phyloP scores from a whole-genome alignment of 2,888 invertebrate genomes.

The Drosophila kanekoi region DNA sequence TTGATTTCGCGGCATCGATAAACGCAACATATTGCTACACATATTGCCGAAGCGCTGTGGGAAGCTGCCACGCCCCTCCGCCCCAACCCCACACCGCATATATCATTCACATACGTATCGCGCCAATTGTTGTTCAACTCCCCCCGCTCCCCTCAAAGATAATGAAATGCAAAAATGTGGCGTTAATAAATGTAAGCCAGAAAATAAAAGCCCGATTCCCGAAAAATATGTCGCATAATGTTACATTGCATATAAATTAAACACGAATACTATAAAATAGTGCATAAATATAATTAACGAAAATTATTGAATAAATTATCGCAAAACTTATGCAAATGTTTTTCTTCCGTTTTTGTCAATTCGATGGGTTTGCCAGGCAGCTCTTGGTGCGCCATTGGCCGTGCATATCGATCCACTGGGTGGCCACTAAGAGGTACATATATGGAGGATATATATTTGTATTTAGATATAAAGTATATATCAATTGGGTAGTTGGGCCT shows the following conservation, averaged over 20 bases:
- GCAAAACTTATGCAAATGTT: conserved; percentile 43
- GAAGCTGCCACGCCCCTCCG: conserved; percentile 16
- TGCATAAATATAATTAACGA: conserved; percentile 77
- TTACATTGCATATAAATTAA: conserved; percentile 72
- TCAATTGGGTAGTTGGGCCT: not conserved
- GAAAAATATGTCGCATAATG: conserved; percentile 68
- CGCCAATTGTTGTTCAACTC: conserved; percentile 34
- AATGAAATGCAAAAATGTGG: conserved; percentile 13
- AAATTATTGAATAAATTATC: conserved; percentile 80
- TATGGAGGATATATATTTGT: not conserved
- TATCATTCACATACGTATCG: conserved; percentile 77
- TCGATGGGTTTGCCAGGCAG: conserved; percentile 5
- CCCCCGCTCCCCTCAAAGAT: conserved; percentile 3
- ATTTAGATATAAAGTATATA: not conserved
- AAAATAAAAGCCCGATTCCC: conserved; percentile 9
- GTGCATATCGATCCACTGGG: conserved; percentile 32
- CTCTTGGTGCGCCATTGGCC: conserved; percentile 33
- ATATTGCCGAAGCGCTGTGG: conserved; percentile 60
- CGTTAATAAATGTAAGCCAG: conserved; percentile 3
- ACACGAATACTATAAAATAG: conserved; percentile 82
- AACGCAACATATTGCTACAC: conserved; percentile 31
- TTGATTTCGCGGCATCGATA: conserved; percentile 29
- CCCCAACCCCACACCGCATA: conserved; percentile 29
- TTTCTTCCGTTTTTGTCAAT: not conserved
- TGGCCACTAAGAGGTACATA: conserved; percentile 36